Conservation (phyloP, 2,888 invertebrate species). For the Gnatocerus cornutus region DNA sequence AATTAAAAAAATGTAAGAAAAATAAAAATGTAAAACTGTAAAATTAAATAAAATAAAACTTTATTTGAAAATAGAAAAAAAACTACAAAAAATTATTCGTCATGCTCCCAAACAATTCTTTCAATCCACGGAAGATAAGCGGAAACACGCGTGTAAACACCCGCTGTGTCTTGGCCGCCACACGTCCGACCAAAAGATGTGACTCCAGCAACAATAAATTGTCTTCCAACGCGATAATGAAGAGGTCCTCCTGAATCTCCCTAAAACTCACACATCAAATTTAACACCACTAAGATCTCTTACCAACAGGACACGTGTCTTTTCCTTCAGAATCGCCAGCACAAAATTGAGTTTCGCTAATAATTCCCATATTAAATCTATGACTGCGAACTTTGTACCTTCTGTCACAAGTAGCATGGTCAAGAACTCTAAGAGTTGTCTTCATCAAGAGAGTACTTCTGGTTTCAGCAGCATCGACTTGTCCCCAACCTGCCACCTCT, state of each 20-base stretch:
- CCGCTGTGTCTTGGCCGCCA: constrained; percentile 16
- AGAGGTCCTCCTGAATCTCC: constrained; percentile 60
- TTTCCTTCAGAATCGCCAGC: constrained; percentile 54
- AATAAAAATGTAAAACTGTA: no score
- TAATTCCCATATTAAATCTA: constrained; percentile 52
- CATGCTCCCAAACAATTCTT: constrained; percentile 30
- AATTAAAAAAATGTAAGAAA: no score
- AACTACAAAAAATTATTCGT: background rate
- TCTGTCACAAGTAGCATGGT: constrained; percentile 37
- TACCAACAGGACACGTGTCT: constrained; percentile 61
- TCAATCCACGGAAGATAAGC: constrained; percentile 38
- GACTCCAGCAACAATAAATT: constrained; percentile 33
- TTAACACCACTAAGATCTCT: constrained; percentile 22
- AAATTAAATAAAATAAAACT: no score
- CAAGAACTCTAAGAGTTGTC: constrained; percentile 60
- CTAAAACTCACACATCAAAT: constrained; percentile 39
- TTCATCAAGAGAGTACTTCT: constrained; percentile 66
- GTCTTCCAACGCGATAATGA: background rate
- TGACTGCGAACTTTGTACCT: constrained; percentile 25
- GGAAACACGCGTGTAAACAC: constrained; percentile 38
- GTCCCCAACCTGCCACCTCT: constrained; percentile 71
- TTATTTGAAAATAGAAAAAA: no score
- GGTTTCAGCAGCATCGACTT: constrained; percentile 51
- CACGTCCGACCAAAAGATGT: constrained; percentile 32
- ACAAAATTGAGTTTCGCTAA: constrained; percentile 57